Percentiles rank a stretch among this genome's conserved stretches.
These are phyloP conservation scores for Choreutis nemorana DNA, from an alignment of 2,888 invertebrate genomes.

Conservation along the genomic window DNA sequence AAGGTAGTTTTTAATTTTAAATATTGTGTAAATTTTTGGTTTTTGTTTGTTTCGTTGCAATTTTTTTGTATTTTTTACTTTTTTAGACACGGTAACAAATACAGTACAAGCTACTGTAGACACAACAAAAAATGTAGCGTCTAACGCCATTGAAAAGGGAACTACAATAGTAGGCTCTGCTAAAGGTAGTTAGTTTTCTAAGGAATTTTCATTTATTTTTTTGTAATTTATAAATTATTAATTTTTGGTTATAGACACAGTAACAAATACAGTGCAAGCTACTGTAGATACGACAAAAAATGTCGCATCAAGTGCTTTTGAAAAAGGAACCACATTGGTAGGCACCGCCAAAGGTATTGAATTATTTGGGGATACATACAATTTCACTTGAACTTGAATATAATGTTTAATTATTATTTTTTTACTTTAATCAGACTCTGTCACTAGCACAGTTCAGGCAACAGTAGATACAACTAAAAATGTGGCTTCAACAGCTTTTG, in stretches of 20 bases:
- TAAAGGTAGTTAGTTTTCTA: constrained; percentile 19
- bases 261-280: constrained; percentile 19
- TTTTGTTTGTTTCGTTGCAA: constrained; percentile 3
- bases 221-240: neutral
- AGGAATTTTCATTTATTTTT: neutral
- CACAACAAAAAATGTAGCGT: constrained; percentile 26
- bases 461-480: constrained; percentile 31
- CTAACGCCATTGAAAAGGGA: constrained; percentile 26
- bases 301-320: constrained; percentile 24
- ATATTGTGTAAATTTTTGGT: too few species aligned
- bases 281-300: constrained; percentile 30
- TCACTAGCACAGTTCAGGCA: constrained; percentile 20
- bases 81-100: constrained; percentile 26
- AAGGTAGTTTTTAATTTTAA: constrained; percentile 18
- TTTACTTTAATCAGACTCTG: constrained; percentile 19
- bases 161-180: constrained; percentile 20
- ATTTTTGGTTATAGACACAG: constrained; percentile 6
- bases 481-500: constrained; percentile 23
- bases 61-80: constrained; percentile 5
- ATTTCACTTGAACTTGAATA: constrained; percentile 8
- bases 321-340: constrained; percentile 25
- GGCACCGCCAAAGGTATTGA: constrained; percentile 31
- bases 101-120: constrained; percentile 25
- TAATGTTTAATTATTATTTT: constrained; percentile 3
- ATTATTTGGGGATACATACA: too few species aligned